Evolutionary conservation across 2,797 vertebrate species (phyloP).

Genomic region (Brotula barbata): DNA sequence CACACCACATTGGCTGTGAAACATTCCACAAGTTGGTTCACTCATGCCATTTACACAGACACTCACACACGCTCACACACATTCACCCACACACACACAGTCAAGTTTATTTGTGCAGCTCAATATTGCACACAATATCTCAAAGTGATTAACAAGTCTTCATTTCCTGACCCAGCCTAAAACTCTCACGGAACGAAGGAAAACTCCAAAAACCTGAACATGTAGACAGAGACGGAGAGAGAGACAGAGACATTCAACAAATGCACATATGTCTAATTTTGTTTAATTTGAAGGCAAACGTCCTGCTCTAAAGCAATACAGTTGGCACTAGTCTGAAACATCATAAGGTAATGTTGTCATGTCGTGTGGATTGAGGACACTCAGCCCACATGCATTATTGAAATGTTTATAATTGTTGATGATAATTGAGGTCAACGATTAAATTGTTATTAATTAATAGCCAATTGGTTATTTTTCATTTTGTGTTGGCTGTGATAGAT

Average conservation of each 20-base stretch:
- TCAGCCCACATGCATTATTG: neutral
- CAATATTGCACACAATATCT: too few species aligned
- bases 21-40: constrained; percentile 59
- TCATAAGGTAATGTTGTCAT: neutral
- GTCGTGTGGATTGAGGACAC: neutral
- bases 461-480: too few species aligned
- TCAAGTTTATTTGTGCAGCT: too few species aligned
- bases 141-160: too few species aligned
- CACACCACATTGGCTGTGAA: constrained; percentile 48
- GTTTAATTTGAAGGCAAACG: constrained; percentile 39
- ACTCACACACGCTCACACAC: constrained; percentile 16
- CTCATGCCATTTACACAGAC: constrained; percentile 24
- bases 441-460: too few species aligned
- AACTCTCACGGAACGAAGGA: too few species aligned
- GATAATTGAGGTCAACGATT: too few species aligned
- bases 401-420: neutral
- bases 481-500: too few species aligned
- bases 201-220: too few species aligned
- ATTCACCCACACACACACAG: neutral
- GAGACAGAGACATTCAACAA: too few species aligned
- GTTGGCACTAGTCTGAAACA: constrained; percentile 22
- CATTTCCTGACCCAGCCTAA: too few species aligned
- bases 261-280: constrained; percentile 13
- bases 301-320: constrained; percentile 16
- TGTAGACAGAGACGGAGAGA: too few species aligned